Base-by-base conservation (phyloP, 2,888 invertebrate species). In the Lasioglossum calceatum region DNA sequence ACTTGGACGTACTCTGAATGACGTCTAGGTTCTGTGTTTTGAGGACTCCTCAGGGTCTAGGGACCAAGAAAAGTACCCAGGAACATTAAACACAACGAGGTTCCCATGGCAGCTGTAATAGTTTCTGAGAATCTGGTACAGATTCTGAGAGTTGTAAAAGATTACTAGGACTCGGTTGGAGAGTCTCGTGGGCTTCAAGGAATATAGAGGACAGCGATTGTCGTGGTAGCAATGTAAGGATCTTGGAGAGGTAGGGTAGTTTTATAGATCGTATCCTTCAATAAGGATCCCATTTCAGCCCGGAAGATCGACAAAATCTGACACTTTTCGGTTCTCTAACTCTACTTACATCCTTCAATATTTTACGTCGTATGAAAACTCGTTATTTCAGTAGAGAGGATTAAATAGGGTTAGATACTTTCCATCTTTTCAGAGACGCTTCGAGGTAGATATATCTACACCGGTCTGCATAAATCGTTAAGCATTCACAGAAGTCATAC, bases 401-500 rank as follows among this genome's bases (percentile, higher is more conserved):
- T 64, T 64, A 64, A 64, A 64, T 8, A 8, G 58, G 12, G n/a
- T 32, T 32, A 64, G 32, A 32, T 1, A 64, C 7, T 64, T 4
- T 32, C 2, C 2, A 32, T 32, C 19, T 64, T 19, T 64, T 32
- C 16, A 32, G 16, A 16, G 32, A 64, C 32, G 64, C 19, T 19
- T 8, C 32, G 3, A 16, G 32, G 32, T 19, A 16, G 32, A 19
- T 19, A 32, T 32, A n/a, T 32, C 64, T 19, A 16, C 19, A 14
- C 36, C 77, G 54, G 81, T 80, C 39, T 39, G 73, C 82, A 58
- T 75, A 77, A 84, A 81, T 90, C 84, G 82, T 91, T 88, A 87
- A 90, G 89, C 87, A 88, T 90, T 91, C 87, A 84, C 73, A 67
- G 61, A 75, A 87, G 89, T 87, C 88, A 70, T 87, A 81, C 77